Conservation (phyloP, 2,113 vertebrate species). For the Rhynchomys soricoides region DNA sequence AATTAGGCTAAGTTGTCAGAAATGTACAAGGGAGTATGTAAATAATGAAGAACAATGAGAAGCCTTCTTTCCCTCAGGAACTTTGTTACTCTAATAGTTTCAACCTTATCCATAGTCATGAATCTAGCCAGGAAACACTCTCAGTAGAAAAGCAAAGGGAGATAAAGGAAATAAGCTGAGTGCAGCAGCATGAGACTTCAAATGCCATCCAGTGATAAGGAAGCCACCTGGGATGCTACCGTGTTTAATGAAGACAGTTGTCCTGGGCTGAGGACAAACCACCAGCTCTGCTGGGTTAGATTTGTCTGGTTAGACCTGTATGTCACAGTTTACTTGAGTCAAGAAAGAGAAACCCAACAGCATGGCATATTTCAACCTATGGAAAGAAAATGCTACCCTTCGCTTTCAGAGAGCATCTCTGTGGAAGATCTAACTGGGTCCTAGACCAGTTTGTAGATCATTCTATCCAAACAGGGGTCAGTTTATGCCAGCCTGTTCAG, state of each 20-base stretch:
- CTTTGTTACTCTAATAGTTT: constrained; percentile 67
- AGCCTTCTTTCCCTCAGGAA: constrained; percentile 58
- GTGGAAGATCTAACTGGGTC: neutral
- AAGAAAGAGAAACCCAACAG: constrained; percentile 1
- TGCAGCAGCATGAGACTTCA: constrained; percentile 48
- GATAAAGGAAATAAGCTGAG: constrained; percentile 58
- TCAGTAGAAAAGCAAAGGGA: neutral
- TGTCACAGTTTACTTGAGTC: neutral
- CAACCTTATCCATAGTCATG: constrained; percentile 76
- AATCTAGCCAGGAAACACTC: constrained; percentile 55
- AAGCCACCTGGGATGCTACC: constrained; percentile 13
- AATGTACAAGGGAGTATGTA: constrained; percentile 56
- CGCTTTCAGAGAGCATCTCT: neutral
- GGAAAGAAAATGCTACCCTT: neutral
- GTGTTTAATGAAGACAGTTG: constrained; percentile 47
- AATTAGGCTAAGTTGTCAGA: constrained; percentile 65
- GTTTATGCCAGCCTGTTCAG: neutral
- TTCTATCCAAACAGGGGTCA: neutral
- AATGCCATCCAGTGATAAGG: neutral
- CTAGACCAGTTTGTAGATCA: fast-evolving
- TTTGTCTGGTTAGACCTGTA: neutral
- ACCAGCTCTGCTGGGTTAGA: constrained; percentile 15
- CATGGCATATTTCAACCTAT: neutral
- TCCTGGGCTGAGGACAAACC: neutral
- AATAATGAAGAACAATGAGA: constrained; percentile 74